Evolutionary conservation across 2,888 invertebrate genomes (phyloP).

Genomic region (Clostera curtula): DNA sequence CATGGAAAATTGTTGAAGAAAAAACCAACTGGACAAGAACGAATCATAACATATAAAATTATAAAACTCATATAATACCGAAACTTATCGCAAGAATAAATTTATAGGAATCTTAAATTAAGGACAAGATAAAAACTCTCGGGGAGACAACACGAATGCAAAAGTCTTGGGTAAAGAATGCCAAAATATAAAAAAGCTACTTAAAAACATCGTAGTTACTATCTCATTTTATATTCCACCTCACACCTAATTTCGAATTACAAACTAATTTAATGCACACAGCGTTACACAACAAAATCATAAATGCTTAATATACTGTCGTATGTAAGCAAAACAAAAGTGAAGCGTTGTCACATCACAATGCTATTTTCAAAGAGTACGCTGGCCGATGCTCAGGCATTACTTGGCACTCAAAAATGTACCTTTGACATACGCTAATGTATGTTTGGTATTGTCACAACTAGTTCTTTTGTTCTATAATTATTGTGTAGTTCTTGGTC

Average conservation of each 20-base stretch:
- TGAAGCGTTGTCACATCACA: conserved; percentile 33
- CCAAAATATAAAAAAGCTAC: background rate
- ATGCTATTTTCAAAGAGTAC: conserved; percentile 38
- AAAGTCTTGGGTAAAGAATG: no score
- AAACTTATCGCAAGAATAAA: no score
- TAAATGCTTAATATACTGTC: conserved; percentile 23
- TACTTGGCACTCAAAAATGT: conserved; percentile 20
- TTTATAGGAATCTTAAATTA: no score
- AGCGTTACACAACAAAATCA: conserved; percentile 53
- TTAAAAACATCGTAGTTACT: background rate
- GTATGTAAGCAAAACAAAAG: conserved; percentile 22
- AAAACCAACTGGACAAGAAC: no score
- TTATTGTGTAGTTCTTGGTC: conserved; percentile 11
- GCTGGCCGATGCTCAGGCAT: conserved; percentile 40
- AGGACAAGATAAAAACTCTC: no score
- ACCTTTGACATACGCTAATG: conserved; percentile 12
- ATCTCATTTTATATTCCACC: conserved; percentile 19
- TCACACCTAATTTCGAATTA: conserved; percentile 37
- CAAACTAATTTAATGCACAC: conserved; percentile 61
- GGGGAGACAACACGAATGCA: no score
- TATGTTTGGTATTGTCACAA: conserved; percentile 8
- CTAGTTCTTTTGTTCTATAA: conserved; percentile 8
- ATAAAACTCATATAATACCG: no score
- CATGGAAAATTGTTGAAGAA: no score
- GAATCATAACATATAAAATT: no score